These are phyloP conservation scores for Rhagium mordax DNA, from an alignment of 2,888 invertebrate species.

Conservation along the genomic window DNA sequence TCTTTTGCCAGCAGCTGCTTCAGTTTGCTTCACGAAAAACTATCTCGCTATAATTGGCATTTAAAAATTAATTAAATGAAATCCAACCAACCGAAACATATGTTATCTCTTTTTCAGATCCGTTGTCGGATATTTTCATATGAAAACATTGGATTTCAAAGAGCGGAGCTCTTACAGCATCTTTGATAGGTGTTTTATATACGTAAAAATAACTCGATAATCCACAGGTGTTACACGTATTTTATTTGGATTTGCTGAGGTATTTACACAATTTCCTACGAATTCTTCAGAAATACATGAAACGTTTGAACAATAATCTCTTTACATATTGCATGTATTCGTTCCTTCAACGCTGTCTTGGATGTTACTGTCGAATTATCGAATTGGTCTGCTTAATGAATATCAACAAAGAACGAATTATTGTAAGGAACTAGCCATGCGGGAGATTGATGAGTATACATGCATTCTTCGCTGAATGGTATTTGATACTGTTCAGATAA, in stretches of 20 bases:
- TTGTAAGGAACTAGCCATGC: neutral
- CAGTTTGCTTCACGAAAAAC: conserved; percentile 11
- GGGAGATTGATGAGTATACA: neutral
- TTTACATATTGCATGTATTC: too few species aligned
- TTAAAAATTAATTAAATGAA: too few species aligned
- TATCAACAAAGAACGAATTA: too few species aligned
- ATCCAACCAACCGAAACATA: too few species aligned
- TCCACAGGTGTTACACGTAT: neutral
- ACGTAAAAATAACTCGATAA: neutral
- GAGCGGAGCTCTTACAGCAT: neutral
- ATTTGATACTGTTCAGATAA: neutral
- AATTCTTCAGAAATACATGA: too few species aligned
- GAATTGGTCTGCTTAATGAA: too few species aligned
- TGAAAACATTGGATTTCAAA: neutral
- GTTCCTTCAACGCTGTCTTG: too few species aligned
- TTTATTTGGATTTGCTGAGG: neutral
- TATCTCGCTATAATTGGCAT: conserved; percentile 15
- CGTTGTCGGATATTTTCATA: neutral
- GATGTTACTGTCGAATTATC: too few species aligned
- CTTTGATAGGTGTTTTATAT: too few species aligned
- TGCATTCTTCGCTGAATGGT: neutral
- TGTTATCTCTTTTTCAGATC: too few species aligned
- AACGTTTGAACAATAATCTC: too few species aligned
- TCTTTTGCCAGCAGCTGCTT: conserved; percentile 6
- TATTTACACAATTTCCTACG: too few species aligned